Evolutionary conservation across 2,113 vertebrate genomes (phyloP).

Genomic region (Rhagologus leucostigma): DNA sequence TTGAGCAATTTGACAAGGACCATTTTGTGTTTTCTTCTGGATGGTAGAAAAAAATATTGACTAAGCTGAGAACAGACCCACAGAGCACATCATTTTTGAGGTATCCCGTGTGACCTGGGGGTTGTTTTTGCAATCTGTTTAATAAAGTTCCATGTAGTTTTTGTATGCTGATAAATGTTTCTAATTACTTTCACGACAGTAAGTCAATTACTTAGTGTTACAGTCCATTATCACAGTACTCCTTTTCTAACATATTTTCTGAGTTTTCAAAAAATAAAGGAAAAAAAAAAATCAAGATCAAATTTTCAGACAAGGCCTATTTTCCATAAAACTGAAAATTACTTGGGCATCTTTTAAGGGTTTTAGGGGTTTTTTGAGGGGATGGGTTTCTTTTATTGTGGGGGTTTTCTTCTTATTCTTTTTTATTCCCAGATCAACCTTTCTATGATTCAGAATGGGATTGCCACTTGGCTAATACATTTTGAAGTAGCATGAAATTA

Average conservation of each 20-base stretch:
- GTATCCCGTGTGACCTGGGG: neutral
- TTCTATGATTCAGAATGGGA: neutral
- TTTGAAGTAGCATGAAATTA: slow-evolving; percentile 55
- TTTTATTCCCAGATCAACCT: neutral
- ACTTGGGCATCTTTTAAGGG: neutral
- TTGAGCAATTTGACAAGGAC: neutral
- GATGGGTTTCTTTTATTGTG: neutral
- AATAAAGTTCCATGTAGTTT: neutral
- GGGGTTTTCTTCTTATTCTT: neutral
- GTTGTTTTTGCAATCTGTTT: neutral
- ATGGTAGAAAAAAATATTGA: neutral
- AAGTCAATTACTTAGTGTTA: slow-evolving; percentile 14
- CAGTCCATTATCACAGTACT: neutral
- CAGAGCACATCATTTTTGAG: neutral
- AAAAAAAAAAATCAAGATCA: neutral
- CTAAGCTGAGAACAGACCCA: neutral
- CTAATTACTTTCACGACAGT: slow-evolving; percentile 13
- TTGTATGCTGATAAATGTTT: slow-evolving; percentile 13
- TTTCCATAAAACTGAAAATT: neutral
- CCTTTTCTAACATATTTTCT: neutral
- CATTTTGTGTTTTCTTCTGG: neutral
- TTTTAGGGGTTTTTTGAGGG: neutral
- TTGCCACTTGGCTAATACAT: neutral
- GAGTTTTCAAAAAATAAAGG: neutral
- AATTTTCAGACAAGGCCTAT: neutral